Evolutionary conservation across 2,797 vertebrate genomes (phyloP).

Genomic region (Spheniscus humboldti): DNA sequence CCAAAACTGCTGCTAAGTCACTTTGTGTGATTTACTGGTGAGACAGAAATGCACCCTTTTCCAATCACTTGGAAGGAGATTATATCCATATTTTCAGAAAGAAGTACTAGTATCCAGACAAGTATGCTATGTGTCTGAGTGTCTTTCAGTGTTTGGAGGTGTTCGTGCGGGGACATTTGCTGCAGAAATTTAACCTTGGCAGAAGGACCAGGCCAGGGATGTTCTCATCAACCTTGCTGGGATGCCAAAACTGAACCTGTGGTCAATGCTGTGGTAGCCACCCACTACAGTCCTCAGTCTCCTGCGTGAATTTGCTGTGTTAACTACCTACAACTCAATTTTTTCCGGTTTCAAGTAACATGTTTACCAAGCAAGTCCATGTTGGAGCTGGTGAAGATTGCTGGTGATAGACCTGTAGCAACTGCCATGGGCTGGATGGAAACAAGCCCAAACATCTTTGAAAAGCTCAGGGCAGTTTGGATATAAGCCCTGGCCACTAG

Average conservation of each 20-base stretch:
- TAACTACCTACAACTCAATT: neutral
- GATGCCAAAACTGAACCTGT: neutral
- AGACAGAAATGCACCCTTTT: neutral
- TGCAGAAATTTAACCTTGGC: neutral
- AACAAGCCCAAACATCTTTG: neutral
- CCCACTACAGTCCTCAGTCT: neutral
- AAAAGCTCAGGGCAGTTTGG: neutral
- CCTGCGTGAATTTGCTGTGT: rapidly evolving
- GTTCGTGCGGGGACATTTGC: neutral
- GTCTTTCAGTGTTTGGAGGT: neutral
- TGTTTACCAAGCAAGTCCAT: neutral
- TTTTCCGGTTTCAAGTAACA: neutral
- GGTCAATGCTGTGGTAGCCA: neutral
- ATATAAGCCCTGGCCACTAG: neutral
- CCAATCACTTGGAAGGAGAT: neutral
- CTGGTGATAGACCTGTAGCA: neutral
- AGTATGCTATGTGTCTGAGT: rapidly evolving
- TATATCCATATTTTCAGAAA: neutral
- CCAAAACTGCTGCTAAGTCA: neutral
- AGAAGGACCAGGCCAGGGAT: neutral
- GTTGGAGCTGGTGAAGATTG: neutral
- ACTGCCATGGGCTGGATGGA: neutral
- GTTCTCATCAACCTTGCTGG: neutral
- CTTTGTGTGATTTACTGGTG: neutral
- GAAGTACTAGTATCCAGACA: neutral